Base-by-base conservation (phyloP, 2,113 vertebrate species). In the Cygnus atratus region DNA sequence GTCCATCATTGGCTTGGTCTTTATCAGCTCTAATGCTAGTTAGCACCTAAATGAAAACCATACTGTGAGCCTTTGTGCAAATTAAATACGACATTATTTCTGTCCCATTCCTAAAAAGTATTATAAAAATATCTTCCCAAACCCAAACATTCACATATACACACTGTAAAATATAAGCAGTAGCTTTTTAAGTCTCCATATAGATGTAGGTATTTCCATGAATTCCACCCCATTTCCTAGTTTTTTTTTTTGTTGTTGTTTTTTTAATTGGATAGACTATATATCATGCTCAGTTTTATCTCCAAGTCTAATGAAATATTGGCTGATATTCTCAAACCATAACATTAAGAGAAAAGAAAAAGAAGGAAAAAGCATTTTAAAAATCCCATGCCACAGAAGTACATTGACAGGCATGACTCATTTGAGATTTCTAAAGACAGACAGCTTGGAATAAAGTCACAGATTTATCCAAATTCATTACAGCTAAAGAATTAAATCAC, bases 1-100 rank as follows among this genome's bases (percentile, higher is more conserved):
- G 98, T 55, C 99, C 99, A 81, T 99, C 99, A 44, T 98, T 98
- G 91, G 99, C 99, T 67, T 98, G 98, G 59, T 98, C 98, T 82
- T 98, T 98, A 37, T 98, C 98, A 19, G 99, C 99, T 96, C 97
- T 98, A 97, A 99, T 98, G 95, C 96, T 98, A 57, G 95, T 95
- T 89, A 99, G 98, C 48, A 97, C 99, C 99, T 99, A 88, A 76
- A 84, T 20, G 37, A 73, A 71, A 63, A 80, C 22, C 19, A 92
- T 6, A 71, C 19, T 15, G 22, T 87, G 63, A 96, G 57, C 33
- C 24, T 80, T 73, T 37, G 55, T 63, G 50, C 70, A 91, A 84
- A 85, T 14, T 19, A 77, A 74, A 3, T 9, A n/a, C 8, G 15
- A 14, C 41, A 6, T 12, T 57, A 54, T 25, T 74, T 78, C 28